These are phyloP conservation scores for Isotomurus palustris DNA, from an alignment of 2,888 invertebrate species.

Conservation along the genomic window DNA sequence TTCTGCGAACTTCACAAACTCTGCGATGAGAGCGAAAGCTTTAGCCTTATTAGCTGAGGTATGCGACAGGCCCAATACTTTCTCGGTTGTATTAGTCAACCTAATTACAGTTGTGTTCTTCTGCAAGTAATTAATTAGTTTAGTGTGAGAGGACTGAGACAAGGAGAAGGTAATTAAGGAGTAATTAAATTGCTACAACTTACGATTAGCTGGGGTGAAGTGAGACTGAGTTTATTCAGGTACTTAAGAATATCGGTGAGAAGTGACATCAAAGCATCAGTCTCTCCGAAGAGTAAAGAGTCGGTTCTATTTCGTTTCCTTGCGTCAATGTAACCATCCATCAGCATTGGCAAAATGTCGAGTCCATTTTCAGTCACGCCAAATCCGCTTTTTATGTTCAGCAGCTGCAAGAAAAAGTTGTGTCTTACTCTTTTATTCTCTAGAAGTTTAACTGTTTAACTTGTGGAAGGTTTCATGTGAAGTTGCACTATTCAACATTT, in stretches of 20 bases:
- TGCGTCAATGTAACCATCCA: not conserved
- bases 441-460: not conserved
- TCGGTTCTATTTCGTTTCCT: not conserved
- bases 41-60: too few relatives aligned
- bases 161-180: too few relatives aligned
- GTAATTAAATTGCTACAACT: not conserved
- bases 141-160: too few relatives aligned
- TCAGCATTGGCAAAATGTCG: not conserved
- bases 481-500: too few relatives aligned
- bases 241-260: slow-evolving; percentile 1
- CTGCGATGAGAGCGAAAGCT: too few relatives aligned
- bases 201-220: not conserved
- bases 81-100: too few relatives aligned
- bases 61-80: too few relatives aligned
- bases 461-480: too few relatives aligned
- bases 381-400: slow-evolving; percentile 1
- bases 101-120: too few relatives aligned
- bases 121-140: too few relatives aligned
- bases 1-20: too few relatives aligned
- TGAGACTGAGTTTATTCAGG: not conserved
- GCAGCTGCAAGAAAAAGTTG: not conserved
- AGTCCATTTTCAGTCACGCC: not conserved
- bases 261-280: not conserved
- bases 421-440: not conserved
- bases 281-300: not conserved